These are phyloP conservation scores for Pyrocephalus nanus DNA, from an alignment of 2,797 vertebrate genomes.

Conservation along the genomic window DNA sequence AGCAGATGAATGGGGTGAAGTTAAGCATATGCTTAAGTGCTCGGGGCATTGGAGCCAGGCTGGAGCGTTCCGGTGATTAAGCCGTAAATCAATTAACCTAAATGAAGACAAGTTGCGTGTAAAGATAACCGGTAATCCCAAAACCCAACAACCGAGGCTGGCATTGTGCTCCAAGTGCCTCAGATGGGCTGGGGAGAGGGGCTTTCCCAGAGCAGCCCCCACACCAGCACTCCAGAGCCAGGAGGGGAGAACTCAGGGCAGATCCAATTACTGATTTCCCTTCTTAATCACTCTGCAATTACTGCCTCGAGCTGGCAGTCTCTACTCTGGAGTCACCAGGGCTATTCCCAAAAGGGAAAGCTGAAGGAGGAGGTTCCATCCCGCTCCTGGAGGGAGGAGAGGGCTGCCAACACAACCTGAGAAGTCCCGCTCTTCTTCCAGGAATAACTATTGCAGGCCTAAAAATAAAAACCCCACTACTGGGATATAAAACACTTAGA, in stretches of 20 bases:
- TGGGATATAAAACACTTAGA: neutral
- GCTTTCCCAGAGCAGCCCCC: neutral
- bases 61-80: neutral
- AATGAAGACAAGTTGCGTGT: neutral
- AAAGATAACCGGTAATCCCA: neutral
- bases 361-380: neutral
- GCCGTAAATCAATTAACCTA: neutral
- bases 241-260: neutral
- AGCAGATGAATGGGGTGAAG: conserved; percentile 12
- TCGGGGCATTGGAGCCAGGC: neutral
- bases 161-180: conserved; percentile 10
- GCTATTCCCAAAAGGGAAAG: neutral
- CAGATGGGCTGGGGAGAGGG: neutral
- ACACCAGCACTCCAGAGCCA: neutral
- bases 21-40: conserved; percentile 20
- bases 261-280: neutral
- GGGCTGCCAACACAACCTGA: neutral
- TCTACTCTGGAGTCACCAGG: neutral
- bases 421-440: neutral
- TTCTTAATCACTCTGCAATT: neutral
- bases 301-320: neutral
- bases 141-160: neutral
- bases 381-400: neutral
- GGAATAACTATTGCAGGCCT: neutral
- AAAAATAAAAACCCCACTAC: neutral